Conservation (phyloP, 2,113 vertebrate genomes). For the Dipodomys merriami region DNA sequence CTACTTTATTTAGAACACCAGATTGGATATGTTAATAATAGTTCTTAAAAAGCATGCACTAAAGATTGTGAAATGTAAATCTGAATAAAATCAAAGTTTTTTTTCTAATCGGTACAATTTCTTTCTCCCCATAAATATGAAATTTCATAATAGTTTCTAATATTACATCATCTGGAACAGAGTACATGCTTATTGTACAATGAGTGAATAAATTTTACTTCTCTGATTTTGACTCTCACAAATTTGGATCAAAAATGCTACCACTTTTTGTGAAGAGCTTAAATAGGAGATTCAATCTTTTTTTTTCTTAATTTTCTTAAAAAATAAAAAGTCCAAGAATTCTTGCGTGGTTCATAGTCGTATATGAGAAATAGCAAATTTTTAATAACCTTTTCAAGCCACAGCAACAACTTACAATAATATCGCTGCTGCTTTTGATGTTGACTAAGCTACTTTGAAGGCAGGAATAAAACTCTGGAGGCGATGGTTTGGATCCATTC, state of each 20-base stretch:
- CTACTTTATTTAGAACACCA: constrained; percentile 71
- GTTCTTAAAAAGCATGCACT: constrained; percentile 60
- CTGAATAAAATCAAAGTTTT: constrained; percentile 2
- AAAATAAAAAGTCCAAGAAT: not conserved
- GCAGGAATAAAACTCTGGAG: not conserved
- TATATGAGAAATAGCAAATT: not conserved
- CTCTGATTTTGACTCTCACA: not conserved
- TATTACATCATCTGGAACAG: not conserved
- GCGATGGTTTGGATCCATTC: not conserved
- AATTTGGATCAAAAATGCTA: not conserved
- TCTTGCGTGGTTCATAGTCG: not conserved
- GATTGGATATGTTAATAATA: constrained; percentile 74
- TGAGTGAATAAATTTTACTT: not conserved
- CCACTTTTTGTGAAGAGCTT: not conserved
- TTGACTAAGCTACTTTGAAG: not conserved
- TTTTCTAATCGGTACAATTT: not conserved
- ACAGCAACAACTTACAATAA: not conserved
- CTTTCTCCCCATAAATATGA: not conserved
- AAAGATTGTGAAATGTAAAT: constrained; percentile 62
- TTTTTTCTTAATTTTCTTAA: not conserved
- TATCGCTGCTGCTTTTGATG: not conserved
- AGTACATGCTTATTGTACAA: not conserved
- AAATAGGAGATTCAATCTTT: not conserved
- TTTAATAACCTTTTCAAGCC: not conserved
- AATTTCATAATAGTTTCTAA: not conserved